Conservation (phyloP, 2,888 invertebrate species). For the Lasioglossum oenotherae region DNA sequence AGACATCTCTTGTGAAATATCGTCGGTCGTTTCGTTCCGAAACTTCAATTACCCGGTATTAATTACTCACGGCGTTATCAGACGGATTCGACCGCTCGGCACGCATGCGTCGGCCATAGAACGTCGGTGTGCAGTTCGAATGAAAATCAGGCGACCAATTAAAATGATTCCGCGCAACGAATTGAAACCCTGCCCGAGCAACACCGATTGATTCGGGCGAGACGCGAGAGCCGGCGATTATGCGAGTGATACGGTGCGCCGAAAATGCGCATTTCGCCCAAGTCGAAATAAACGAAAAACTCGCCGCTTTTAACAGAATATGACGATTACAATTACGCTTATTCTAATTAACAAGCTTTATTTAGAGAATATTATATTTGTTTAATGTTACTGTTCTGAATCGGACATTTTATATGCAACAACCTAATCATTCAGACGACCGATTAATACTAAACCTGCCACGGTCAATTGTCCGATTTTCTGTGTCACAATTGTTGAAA, state of each 20-base stretch:
- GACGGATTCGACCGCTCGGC: not conserved
- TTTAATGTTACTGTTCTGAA: too few relatives aligned
- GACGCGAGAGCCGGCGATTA: not conserved
- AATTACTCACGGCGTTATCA: not conserved
- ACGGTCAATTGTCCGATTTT: too few relatives aligned
- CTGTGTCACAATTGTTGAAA: too few relatives aligned
- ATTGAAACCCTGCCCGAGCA: not conserved
- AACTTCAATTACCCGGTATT: not conserved
- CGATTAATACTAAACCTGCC: too few relatives aligned
- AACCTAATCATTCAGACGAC: too few relatives aligned
- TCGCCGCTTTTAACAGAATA: not conserved
- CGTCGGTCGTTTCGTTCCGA: not conserved
- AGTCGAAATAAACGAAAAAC: too few relatives aligned
- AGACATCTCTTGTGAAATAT: not conserved
- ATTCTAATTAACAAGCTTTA: not conserved
- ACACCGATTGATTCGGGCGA: not conserved
- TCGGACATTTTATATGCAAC: too few relatives aligned
- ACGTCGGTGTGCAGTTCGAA: not conserved
- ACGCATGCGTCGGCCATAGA: slow-evolving; percentile 4
- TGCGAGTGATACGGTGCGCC: slow-evolving; percentile 19
- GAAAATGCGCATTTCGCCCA: not conserved
- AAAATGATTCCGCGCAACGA: slow-evolving; percentile 12
- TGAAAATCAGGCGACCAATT: slow-evolving; percentile 1
- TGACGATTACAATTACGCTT: not conserved
- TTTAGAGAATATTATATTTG: too few relatives aligned